These are phyloP conservation scores for Stenodema calcarata DNA, from an alignment of 2,888 invertebrate species.

Conservation along the genomic window DNA sequence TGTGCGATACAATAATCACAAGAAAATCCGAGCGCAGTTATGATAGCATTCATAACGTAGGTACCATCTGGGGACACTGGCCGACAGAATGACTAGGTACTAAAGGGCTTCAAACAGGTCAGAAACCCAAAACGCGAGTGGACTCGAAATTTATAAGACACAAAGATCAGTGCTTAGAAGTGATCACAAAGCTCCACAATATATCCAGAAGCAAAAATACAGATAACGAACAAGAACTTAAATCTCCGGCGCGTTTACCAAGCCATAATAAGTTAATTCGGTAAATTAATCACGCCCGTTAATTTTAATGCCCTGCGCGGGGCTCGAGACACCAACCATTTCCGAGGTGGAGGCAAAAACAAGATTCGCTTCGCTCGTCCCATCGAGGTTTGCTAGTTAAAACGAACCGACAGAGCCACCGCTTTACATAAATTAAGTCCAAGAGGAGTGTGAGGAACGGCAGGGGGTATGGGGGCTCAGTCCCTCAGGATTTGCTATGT, in stretches of 20 bases:
- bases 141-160: too few species aligned
- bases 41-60: too few species aligned
- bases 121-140: too few species aligned
- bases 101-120: too few species aligned
- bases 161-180: too few species aligned
- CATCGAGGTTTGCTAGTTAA: background rate
- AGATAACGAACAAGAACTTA: background rate
- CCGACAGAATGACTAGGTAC: too few species aligned
- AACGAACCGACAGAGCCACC: background rate
- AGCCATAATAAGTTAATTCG: background rate
- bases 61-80: too few species aligned
- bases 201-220: too few species aligned
- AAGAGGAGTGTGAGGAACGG: background rate
- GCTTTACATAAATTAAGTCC: slow-evolving; percentile 12
- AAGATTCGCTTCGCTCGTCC: background rate
- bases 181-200: too few species aligned
- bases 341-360: background rate
- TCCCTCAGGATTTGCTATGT: background rate
- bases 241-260: background rate
- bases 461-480: background rate
- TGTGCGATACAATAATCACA: too few species aligned
- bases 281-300: background rate
- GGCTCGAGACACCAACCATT: background rate
- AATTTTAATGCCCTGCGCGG: background rate
- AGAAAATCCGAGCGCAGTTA: too few species aligned